Percentiles rank a stretch among this genome's conserved stretches.
These are phyloP conservation scores for Lycocerus yunnanus DNA, from an alignment of 2,888 invertebrate genomes.

Conservation along the genomic window DNA sequence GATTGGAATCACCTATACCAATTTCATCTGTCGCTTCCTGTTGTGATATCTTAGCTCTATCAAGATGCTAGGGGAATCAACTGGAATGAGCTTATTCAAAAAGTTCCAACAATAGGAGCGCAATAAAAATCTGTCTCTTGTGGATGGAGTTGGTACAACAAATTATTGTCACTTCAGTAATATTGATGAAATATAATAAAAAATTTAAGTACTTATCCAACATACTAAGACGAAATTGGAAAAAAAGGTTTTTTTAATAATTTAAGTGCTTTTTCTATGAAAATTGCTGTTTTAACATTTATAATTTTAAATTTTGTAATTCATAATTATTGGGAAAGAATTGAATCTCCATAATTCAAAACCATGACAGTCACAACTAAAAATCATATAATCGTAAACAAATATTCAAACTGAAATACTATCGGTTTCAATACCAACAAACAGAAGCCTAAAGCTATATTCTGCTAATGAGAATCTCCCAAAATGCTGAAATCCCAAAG, in stretches of 20 bases:
- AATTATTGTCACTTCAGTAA: not conserved
- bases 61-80: conserved; percentile 26
- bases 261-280: too few species aligned
- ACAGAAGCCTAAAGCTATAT: not conserved
- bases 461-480: not conserved
- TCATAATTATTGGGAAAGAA: too few species aligned
- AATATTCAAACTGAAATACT: not conserved
- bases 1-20: conserved; percentile 37
- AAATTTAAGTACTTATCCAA: not conserved
- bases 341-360: not conserved
- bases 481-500: not conserved
- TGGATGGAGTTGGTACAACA: not conserved
- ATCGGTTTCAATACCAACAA: not conserved
- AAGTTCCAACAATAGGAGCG: conserved; percentile 14
- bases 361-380: not conserved
- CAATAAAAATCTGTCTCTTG: conserved; percentile 25
- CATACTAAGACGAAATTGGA: not conserved
- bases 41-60: conserved; percentile 32
- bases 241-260: too few species aligned
- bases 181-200: not conserved
- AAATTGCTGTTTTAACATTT: too few species aligned
- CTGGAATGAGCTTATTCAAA: conserved; percentile 29
- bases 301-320: too few species aligned
- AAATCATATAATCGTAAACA: not conserved
- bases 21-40: conserved; percentile 34